Percentiles rank a stretch among this genome's conserved stretches.
These are phyloP conservation scores for Sphinx pinastri DNA, from an alignment of 2,888 invertebrate species.

Conservation along the genomic window DNA sequence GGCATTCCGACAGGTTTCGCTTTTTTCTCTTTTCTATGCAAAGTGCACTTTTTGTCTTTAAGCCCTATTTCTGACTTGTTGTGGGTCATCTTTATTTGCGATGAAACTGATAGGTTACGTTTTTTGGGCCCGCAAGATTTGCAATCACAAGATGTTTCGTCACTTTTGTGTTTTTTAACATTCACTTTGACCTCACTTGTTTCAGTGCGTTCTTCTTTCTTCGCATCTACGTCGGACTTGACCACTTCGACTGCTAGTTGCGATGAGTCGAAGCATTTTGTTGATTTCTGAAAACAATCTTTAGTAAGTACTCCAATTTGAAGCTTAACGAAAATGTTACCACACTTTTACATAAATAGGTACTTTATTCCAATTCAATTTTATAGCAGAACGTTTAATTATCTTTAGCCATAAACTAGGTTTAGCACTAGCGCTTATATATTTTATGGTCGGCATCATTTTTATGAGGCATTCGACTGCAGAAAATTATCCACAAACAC, in stretches of 20 bases:
- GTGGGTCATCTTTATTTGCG: constrained; percentile 74
- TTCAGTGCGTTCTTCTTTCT: constrained; percentile 6
- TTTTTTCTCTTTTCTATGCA: constrained; percentile 67
- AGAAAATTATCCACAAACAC: too few species aligned
- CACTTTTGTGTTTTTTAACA: constrained; percentile 50
- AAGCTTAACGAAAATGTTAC: background rate
- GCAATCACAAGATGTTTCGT: constrained; percentile 49
- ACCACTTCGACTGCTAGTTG: constrained; percentile 58
- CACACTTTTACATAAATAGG: too few species aligned
- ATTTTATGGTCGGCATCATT: background rate
- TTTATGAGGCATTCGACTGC: background rate
- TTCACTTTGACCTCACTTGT: constrained; percentile 42
- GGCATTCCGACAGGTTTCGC: constrained; percentile 63
- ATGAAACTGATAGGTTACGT: constrained; percentile 65
- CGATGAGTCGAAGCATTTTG: constrained; percentile 73
- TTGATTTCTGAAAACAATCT: constrained; percentile 64
- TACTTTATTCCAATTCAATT: background rate
- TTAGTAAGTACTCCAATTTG: background rate
- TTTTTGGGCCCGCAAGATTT: constrained; percentile 70
- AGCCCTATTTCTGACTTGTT: constrained; percentile 76
- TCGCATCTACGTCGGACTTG: background rate
- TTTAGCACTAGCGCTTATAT: background rate
- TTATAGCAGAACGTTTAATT: background rate
- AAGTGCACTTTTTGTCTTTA: constrained; percentile 69
- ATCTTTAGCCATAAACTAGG: background rate